Base-by-base conservation (phyloP, 2,797 vertebrate species). In the Chelon labrosus region DNA sequence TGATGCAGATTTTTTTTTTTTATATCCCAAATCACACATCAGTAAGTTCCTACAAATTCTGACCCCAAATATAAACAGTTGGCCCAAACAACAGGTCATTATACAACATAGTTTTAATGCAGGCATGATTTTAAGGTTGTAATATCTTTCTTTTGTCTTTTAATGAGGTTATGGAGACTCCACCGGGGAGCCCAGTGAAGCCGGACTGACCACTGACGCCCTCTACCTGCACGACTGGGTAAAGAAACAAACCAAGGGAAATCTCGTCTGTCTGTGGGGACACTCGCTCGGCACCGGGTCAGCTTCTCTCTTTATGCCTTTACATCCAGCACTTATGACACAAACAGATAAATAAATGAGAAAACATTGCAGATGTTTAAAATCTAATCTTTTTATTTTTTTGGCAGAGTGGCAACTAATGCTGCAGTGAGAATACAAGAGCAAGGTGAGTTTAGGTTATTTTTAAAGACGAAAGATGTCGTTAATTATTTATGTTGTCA, bases 221-320 rank as follows among this genome's bases (percentile, higher is more conserved):
- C 50, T 96, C 76, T 94, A 87, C 16, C 86, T 96, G 77, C 95
- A 95, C 0, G 74, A 95, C 49, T 98, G 97, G 97, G 93, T 86
- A n/a, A 96, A 94, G 85, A 87, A 77, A 0, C 94, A 84, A 38
- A 94, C 91, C 1, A 79, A 88, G 1, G 85, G 83, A 13, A 93
- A 90, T 50, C 87, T 69, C 0, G 84, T 97, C 46, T 89, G 91
- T 75, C 56, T 98, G 54, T 98, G 96, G 96, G 97, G 97, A 46
- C 96, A 97, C 71, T 98, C 96, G 0, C 37, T 97, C 3, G 97
- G 97, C 7, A 89, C 96, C 0, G 96, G 96, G 96, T 97, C 75
- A 83, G 96, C 91, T 70, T 52, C 9, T 63, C n/a, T 50, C 1
- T 46, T 13, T 13, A 16, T n/a, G 5, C 27, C 19, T 2, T 27